Conservation (phyloP, 2,113 vertebrate species). For the Pavo muticus region DNA sequence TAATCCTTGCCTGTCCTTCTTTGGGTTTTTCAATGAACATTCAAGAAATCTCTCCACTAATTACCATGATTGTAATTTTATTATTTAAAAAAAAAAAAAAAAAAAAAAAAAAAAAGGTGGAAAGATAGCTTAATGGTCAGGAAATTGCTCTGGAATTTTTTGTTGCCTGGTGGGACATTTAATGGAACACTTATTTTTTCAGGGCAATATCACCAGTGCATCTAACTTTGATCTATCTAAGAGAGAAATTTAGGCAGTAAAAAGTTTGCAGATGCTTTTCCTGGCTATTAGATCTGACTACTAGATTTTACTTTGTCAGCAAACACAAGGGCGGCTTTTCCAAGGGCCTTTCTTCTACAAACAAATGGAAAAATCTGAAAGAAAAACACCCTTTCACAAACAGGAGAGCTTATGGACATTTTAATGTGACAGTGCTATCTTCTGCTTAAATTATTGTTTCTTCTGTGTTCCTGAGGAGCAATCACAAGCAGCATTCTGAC, state of each 20-base stretch:
- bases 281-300: not conserved
- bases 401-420: not conserved
- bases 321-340: not conserved
- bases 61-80: not conserved
- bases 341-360: not conserved
- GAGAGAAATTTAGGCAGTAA: not conserved
- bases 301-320: not conserved
- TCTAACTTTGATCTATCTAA: not conserved
- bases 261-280: not conserved
- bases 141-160: not conserved
- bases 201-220: not conserved
- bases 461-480: not conserved
- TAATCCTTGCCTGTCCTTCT: not conserved
- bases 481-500: fast-evolving
- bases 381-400: not conserved
- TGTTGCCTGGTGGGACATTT: not conserved
- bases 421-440: not conserved
- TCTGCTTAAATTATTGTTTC: not conserved
- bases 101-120: not conserved
- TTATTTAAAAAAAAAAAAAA: not conserved
- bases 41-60: not conserved
- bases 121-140: not conserved
- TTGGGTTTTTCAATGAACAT: not conserved
- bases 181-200: not conserved
- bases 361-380: not conserved